These are phyloP conservation scores for Helarctos malayanus DNA, from an alignment of 2,797 vertebrate genomes.

Conservation along the genomic window DNA sequence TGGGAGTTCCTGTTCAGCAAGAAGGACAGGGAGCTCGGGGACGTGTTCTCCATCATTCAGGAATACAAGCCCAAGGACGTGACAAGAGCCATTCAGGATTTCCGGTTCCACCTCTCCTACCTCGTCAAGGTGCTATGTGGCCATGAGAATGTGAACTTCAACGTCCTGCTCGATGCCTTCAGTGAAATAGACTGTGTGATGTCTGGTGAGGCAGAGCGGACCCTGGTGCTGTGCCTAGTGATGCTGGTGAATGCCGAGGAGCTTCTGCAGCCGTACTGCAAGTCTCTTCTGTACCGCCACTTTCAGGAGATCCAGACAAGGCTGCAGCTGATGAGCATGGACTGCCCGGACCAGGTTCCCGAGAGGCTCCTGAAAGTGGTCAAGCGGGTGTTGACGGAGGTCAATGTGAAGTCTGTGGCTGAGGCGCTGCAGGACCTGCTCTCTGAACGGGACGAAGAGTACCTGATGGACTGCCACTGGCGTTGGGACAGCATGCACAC, in stretches of 20 bases:
- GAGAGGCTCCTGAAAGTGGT: conserved; percentile 85
- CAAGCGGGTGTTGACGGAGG: conserved; percentile 69
- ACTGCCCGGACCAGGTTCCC: conserved; percentile 85
- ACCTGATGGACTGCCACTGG: conserved; percentile 90
- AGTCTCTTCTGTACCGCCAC: conserved; percentile 67
- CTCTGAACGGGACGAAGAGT: conserved; percentile 87
- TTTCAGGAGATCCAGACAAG: conserved; percentile 80
- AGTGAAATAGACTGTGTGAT: conserved; percentile 77
- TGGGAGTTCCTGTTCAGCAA: conserved; percentile 90
- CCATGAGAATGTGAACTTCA: conserved; percentile 83
- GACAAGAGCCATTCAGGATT: conserved; percentile 76
- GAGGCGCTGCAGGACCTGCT: conserved; percentile 88
- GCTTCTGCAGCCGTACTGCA: conserved; percentile 77
- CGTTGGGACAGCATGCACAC: conserved; percentile 86
- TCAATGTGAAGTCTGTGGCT: conserved; percentile 81
- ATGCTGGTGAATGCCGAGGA: conserved; percentile 89
- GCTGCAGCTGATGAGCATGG: conserved; percentile 77
- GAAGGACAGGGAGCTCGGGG: conserved; percentile 82
- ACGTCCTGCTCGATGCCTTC: conserved; percentile 90
- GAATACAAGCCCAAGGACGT: conserved; percentile 89
- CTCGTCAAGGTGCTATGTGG: conserved; percentile 89
- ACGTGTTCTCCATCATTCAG: conserved; percentile 88
- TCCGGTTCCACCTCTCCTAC: conserved; percentile 89
- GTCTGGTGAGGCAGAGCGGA: conserved; percentile 91
- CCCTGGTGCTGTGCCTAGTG: conserved; percentile 90